Conservation (phyloP, 2,888 invertebrate species). For the Aelia acuminata region DNA sequence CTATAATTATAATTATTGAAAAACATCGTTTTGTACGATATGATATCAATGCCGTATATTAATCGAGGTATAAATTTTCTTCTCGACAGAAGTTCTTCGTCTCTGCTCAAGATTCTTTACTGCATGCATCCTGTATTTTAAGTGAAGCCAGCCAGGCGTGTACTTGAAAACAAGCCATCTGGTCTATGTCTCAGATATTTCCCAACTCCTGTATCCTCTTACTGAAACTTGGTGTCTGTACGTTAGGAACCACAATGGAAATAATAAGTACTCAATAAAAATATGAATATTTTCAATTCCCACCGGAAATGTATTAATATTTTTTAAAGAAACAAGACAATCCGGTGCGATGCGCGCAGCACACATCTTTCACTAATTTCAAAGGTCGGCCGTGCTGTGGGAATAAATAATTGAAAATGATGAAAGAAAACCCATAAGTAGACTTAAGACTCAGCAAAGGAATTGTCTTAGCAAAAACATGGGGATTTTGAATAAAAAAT, state of each 20-base stretch:
- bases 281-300: too few relatives aligned
- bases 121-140: neutral
- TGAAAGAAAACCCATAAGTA: too few relatives aligned
- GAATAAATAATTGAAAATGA: too few relatives aligned
- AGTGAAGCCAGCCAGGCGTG: neutral
- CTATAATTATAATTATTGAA: neutral
- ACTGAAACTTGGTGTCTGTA: neutral
- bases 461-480: too few relatives aligned
- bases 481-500: too few relatives aligned
- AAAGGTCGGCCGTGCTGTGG: too few relatives aligned
- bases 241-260: neutral
- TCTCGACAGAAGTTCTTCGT: neutral
- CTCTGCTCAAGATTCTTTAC: neutral
- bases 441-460: too few relatives aligned
- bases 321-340: too few relatives aligned
- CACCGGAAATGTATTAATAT: too few relatives aligned
- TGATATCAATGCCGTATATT: neutral
- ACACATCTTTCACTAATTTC: too few relatives aligned
- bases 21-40: too few relatives aligned
- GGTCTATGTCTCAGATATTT: constrained; percentile 5
- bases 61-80: neutral
- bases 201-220: neutral
- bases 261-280: neutral
- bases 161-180: constrained; percentile 38
- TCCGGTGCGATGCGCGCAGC: too few relatives aligned